These are phyloP conservation scores for Leptonema lineaticorne DNA, from an alignment of 1,140 invertebrate species.

Conservation along the genomic window DNA sequence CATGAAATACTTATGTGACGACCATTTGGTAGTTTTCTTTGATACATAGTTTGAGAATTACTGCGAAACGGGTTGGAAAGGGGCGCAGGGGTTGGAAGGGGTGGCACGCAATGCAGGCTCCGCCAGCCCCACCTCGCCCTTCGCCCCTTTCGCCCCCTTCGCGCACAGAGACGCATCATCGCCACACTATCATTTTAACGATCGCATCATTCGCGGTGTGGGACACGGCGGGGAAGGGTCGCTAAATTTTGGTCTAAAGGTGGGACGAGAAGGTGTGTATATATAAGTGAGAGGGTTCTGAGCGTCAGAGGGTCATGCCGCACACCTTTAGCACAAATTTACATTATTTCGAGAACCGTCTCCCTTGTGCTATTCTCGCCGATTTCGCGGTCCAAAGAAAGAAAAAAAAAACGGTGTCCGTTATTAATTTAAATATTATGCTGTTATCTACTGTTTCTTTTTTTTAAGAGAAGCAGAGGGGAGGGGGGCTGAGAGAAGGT, in stretches of 20 bases:
- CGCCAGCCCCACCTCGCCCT: constrained; percentile 9
- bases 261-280: no score
- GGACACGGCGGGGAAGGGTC: not conserved
- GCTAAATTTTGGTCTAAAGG: no score
- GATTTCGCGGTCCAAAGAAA: not conserved
- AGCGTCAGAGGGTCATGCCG: not conserved
- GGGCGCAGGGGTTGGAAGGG: constrained; percentile 15
- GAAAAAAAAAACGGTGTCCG: not conserved
- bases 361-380: not conserved
- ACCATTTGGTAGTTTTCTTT: no score
- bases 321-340: constrained; percentile 26
- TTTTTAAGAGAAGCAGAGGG: no score
- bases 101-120: constrained; percentile 40
- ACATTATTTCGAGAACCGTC: not conserved
- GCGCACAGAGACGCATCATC: constrained; percentile 34
- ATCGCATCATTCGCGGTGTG: constrained; percentile 35
- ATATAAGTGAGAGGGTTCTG: no score
- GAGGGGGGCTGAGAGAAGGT: no score
- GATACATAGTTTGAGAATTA: no score
- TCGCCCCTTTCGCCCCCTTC: not conserved
- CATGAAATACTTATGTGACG: no score
- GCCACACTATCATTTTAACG: constrained; percentile 39
- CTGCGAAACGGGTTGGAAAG: no score
- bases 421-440: constrained; percentile 28
- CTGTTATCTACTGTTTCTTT: no score